phyloP scores from a whole-genome alignment of 2,113 vertebrate genomes.

The Cololabis saira region DNA sequence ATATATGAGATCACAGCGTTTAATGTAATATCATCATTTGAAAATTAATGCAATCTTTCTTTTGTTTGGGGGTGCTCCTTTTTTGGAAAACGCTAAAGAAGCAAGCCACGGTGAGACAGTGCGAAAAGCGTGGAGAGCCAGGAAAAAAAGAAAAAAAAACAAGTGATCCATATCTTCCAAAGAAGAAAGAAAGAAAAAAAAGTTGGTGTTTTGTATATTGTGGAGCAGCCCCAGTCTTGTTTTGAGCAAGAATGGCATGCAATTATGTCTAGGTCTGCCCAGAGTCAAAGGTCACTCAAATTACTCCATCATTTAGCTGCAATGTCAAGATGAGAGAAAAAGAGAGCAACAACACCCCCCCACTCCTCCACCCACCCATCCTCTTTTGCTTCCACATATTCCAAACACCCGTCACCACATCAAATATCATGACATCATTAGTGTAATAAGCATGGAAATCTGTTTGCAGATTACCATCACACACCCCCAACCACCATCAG shows the following conservation, averaged over 20 bases:
- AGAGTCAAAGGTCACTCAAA: constrained; percentile 95
- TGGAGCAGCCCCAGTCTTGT: constrained; percentile 65
- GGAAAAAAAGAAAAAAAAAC: constrained; percentile 22
- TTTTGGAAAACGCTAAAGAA: constrained; percentile 22
- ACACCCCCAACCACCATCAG: constrained; percentile 70
- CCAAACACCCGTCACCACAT: constrained; percentile 84
- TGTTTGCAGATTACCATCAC: constrained; percentile 96
- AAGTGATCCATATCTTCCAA: constrained; percentile 8
- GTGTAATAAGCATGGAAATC: constrained; percentile 99
- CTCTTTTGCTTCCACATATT: constrained; percentile 10
- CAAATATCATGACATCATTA: constrained; percentile 98
- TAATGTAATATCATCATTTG: constrained; percentile 99
- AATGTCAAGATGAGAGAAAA: constrained; percentile 87
- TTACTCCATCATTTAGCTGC: constrained; percentile 96
- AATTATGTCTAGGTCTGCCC: constrained; percentile 92
- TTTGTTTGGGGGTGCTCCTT: constrained; percentile 85
- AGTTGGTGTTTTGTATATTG: constrained; percentile 81
- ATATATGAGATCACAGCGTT: constrained; percentile 93
- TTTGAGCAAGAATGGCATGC: constrained; percentile 89
- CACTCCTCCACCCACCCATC: constrained; percentile 66
- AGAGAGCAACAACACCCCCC: constrained; percentile 54
- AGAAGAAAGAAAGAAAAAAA: constrained; percentile 4
- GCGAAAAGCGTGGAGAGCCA: constrained; percentile 63
- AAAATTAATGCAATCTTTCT: constrained; percentile 99
- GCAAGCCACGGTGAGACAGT: constrained; percentile 48